Evolutionary conservation across 30 jellyfish, hydroid and myxozoan genomes (phyloP), one percentile per base, ranked within the genome.

Genomic region (Chrysaora quinquecirrha): DNA sequence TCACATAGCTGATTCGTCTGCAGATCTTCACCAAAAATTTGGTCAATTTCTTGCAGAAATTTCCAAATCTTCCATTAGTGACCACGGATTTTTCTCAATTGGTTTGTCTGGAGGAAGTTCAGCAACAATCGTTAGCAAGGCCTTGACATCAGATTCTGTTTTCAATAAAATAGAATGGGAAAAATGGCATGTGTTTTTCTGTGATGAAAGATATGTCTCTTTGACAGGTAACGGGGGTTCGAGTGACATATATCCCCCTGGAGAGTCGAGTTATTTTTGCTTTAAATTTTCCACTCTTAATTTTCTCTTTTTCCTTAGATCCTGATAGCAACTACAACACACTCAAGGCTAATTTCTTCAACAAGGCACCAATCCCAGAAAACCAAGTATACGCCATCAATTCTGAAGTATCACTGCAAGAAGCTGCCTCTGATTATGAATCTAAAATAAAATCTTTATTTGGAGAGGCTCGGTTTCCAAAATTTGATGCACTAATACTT

Each of bases 61-160:
- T 16, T 61, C 90, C n/a, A 54, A 58, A 24, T 31, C 83, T 52
- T 84, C 98, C 3, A 60, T 91, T 30, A 27, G 66, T 12, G 85
- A 85, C 34, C 91, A 78, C 73, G 98, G 98, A 34, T 76, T 24
- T 49, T 91, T 91, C 61, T 34, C 96, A 12, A 78, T 93, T 78
- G 97, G 91, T 12, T 71, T 93, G 29, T 93, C 98, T 67, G 98
- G 98, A 32, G 98, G 98, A 32, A 93, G 98, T 46, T 95, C 98
- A 29, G 98, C 98, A 24, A 79, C 89, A n/a, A 86, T 77, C 27
- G 89, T 87, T 19, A 30, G 96, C 71, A 79, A 76, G 21, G 83
- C 89, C 2, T 81, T 93, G 21, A 38, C 65, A 16, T n/a, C 29
- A 23, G 64, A 25, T 2, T 74, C 86, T 32, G 33, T 24, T 3